These are phyloP conservation scores for Alaudala cheleensis DNA, from an alignment of 2,113 vertebrate genomes.

Conservation along the genomic window DNA sequence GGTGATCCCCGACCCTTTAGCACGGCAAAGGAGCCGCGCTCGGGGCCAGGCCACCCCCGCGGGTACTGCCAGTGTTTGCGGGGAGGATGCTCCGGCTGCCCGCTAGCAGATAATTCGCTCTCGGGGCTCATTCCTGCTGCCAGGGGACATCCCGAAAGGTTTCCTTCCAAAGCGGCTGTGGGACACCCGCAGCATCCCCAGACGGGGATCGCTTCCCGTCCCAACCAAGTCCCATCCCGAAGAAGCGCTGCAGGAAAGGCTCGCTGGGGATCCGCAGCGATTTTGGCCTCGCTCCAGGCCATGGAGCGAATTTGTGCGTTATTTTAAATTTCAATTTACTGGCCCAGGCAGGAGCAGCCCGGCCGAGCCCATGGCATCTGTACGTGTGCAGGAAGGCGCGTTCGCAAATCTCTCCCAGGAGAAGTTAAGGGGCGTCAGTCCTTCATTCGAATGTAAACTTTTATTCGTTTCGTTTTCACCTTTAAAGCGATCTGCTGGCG, in stretches of 20 bases:
- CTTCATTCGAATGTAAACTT: background rate
- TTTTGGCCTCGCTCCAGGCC: constrained; percentile 25
- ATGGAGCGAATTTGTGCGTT: background rate
- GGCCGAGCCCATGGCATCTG: background rate
- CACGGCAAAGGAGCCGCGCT: background rate
- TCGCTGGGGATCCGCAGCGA: background rate
- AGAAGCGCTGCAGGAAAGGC: background rate
- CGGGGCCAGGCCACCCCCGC: background rate
- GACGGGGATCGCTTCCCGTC: background rate
- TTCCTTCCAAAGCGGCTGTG: background rate
- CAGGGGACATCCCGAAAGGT: fast-evolving
- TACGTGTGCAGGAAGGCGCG: background rate
- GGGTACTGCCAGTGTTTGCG: background rate
- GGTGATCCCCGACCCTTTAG: background rate
- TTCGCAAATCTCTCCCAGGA: background rate
- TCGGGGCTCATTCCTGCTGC: background rate
- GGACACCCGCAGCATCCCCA: background rate
- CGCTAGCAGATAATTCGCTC: fast-evolving
- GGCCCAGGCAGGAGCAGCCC: background rate
- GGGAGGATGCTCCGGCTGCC: background rate
- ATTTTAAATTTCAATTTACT: background rate
- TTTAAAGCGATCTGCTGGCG: constrained; percentile 15
- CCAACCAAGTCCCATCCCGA: background rate
- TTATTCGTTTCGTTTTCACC: constrained; percentile 25
- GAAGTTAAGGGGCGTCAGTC: background rate